These are phyloP conservation scores for Microhierax caerulescens DNA, from an alignment of 2,797 vertebrate genomes.

Conservation along the genomic window DNA sequence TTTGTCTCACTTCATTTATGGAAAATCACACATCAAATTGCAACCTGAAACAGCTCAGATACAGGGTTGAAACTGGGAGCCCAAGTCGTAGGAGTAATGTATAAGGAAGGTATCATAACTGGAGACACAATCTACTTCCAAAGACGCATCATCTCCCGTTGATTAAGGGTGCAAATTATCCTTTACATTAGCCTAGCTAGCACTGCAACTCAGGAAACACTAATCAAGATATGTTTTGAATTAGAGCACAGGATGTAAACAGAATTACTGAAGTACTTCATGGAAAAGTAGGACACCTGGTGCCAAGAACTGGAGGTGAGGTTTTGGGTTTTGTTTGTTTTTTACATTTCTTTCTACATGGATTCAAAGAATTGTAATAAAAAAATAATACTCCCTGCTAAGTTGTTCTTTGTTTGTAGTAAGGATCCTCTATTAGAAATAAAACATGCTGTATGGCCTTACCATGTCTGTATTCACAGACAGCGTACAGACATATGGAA, in stretches of 20 bases:
- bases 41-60: background rate
- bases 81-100: background rate
- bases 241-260: constrained; percentile 39
- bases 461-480: background rate
- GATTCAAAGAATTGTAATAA: background rate
- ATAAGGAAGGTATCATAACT: background rate
- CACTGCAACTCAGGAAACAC: background rate
- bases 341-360: background rate
- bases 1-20: background rate
- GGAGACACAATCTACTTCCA: background rate
- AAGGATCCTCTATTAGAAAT: background rate
- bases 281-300: constrained; percentile 79
- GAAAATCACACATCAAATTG: background rate
- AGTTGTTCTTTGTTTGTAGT: background rate
- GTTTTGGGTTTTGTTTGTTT: background rate
- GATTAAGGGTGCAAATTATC: background rate
- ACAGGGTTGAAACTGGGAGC: background rate
- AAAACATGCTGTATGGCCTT: background rate
- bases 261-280: constrained; percentile 73
- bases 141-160: background rate
- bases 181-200: background rate
- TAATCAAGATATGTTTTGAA: constrained; percentile 61
- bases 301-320: constrained; percentile 78
- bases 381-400: background rate
- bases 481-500: background rate